Conservation (phyloP, 2,797 vertebrate species). For the Apodemus agrarius region DNA sequence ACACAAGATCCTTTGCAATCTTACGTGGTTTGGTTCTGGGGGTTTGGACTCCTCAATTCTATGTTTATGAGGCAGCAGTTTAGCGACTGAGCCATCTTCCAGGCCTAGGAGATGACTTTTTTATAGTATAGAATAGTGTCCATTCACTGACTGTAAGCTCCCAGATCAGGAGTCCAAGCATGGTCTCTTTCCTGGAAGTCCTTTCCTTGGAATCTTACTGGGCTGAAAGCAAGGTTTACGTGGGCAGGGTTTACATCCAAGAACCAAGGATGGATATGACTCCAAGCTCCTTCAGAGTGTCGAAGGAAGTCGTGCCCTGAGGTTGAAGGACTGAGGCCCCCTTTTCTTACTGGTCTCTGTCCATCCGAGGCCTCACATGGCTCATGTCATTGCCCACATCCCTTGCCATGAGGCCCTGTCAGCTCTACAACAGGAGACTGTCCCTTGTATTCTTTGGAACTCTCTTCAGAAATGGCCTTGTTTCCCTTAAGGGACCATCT, state of each 20-base stretch:
- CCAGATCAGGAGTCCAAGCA: accelerated
- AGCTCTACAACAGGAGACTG: not conserved
- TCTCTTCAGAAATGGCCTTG: not conserved
- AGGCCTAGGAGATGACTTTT: not conserved
- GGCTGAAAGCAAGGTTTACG: not conserved
- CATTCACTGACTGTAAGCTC: not conserved
- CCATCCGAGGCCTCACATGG: accelerated
- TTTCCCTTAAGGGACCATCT: not conserved
- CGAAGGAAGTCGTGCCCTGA: not conserved
- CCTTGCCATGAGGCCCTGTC: not conserved
- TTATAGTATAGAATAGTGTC: not conserved
- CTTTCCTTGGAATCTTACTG: not conserved
- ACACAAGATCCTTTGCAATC: not conserved
- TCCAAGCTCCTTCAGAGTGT: not conserved
- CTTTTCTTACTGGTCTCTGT: not conserved
- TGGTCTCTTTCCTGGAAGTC: accelerated
- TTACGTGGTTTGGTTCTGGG: not conserved
- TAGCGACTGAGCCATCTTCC: not conserved
- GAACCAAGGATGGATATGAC: not conserved
- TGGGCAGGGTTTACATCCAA: not conserved
- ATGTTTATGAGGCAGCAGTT: not conserved
- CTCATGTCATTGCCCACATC: not conserved
- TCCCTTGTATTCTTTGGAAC: not conserved
- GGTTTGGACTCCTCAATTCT: not conserved
- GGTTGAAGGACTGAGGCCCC: not conserved